phyloP scores from a whole-genome alignment of 1,140 invertebrate species.

The Gonatopus flavifemur region DNA sequence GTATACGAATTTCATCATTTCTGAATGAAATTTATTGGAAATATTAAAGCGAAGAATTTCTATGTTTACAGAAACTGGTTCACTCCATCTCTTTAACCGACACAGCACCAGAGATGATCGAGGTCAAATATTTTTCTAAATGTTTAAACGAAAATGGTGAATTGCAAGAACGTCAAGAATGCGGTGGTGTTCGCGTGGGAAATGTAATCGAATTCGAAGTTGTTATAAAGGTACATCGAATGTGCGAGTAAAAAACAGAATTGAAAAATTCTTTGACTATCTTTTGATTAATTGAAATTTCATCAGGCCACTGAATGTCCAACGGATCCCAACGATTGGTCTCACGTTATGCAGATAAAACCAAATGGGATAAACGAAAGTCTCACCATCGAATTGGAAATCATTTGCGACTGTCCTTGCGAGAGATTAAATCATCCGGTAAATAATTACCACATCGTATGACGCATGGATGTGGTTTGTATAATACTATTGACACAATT shows the following conservation, averaged over 20 bases:
- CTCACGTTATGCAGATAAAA: constrained; percentile 70
- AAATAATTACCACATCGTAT: not conserved
- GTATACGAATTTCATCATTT: not conserved
- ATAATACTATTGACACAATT: not conserved
- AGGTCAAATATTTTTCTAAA: constrained; percentile 65
- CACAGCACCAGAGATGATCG: constrained; percentile 61
- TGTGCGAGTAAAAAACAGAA: not conserved
- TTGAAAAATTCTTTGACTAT: constrained; percentile 4
- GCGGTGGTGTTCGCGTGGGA: constrained; percentile 64
- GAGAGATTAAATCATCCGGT: constrained; percentile 60
- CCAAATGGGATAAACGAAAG: constrained; percentile 77
- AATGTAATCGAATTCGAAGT: constrained; percentile 57
- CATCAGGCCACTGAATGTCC: constrained; percentile 60
- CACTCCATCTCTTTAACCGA: constrained; percentile 62
- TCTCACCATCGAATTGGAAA: constrained; percentile 69
- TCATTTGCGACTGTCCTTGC: constrained; percentile 76
- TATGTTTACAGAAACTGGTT: constrained; percentile 42
- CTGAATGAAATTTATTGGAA: not conserved
- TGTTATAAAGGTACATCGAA: constrained; percentile 26
- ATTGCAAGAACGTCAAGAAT: constrained; percentile 52
- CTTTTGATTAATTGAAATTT: not conserved
- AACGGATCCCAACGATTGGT: constrained; percentile 63
- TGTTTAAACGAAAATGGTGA: constrained; percentile 58
- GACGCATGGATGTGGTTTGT: not conserved
- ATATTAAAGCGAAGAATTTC: too few species aligned